Evolutionary conservation across 2,797 vertebrate genomes (phyloP).

Genomic region (Micromesistius poutassou): DNA sequence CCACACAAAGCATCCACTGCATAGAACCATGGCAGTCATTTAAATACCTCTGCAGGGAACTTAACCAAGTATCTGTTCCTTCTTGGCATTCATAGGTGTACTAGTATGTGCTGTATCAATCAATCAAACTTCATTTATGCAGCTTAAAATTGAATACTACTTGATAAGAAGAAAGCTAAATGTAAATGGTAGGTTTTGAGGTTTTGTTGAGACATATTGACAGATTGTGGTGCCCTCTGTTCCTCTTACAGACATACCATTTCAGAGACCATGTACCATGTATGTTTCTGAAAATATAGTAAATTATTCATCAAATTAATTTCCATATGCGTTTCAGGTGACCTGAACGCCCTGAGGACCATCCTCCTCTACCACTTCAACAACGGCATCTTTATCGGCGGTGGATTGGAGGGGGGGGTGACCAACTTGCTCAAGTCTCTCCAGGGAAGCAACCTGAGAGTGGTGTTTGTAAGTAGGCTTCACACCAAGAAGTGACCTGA

Average conservation of each 20-base stretch:
- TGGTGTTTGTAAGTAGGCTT: constrained; percentile 81
- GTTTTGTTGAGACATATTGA: too few relatives aligned
- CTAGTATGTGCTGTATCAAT: too few relatives aligned
- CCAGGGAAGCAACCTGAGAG: constrained; percentile 86
- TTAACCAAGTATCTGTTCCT: not conserved
- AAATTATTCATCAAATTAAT: not conserved
- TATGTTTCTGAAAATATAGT: not conserved
- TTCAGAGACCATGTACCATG: not conserved
- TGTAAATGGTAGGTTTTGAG: too few relatives aligned
- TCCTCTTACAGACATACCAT: not conserved
- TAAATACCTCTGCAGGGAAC: not conserved
- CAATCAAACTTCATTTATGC: too few relatives aligned
- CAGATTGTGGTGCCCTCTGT: too few relatives aligned
- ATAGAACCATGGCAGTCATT: too few relatives aligned
- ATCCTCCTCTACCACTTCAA: constrained; percentile 93
- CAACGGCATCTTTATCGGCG: constrained; percentile 86
- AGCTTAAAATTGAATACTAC: not conserved
- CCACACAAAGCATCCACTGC: too few relatives aligned
- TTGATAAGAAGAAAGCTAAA: too few relatives aligned
- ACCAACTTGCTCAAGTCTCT: constrained; percentile 92
- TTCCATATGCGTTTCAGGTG: constrained; percentile 65
- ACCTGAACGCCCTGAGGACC: constrained; percentile 85
- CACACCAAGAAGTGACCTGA: not conserved
- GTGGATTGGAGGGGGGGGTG: constrained; percentile 87
- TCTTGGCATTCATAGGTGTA: too few relatives aligned